Evolutionary conservation across 1,140 invertebrate species (phyloP), one percentile per base, ranked within the genome.

Genomic region (Rhagoletis pomonella): DNA sequence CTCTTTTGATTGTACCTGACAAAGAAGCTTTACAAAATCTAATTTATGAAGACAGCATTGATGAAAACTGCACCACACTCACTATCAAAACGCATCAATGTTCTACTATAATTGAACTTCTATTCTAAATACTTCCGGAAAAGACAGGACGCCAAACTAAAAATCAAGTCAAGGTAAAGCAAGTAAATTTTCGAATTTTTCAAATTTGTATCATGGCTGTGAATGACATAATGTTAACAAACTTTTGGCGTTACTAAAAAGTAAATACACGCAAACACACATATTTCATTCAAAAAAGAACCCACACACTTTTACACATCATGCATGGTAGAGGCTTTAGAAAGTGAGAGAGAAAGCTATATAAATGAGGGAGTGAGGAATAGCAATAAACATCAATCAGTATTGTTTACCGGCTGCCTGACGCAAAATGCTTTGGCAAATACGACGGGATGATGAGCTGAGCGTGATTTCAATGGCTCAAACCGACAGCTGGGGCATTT

Each of bases 371-470:
- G 67, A 17, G 4, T 73, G 42, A 39, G 17, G 73, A 55, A 39
- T 58, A 39, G 73, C 73, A 81, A 81, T 81, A 81, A 81, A 55
- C 73, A 81, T 81, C 73, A 81, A 81, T 81, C 73, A 81, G 73
- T 58, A 58, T 81, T 81, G 73, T 81, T 81, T 81, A 81, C 73
- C 47, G 47, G 47, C 47, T 55, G 50, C 47, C 55, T 81, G 73
- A 81, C 44, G 47, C 47, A 81, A 81, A 55, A 50, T 81, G 73
- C 47, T 81, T 55, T 58, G 47, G 19, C 47, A 58, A 81, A 29
- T 58, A 58, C 47, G 9, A 19, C 42, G 47, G n/a, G 44, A 81
- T 55, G 44, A n/a, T n/a, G n/a, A n/a, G n/a, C n/a, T n/a, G n/a
- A n/a, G n/a, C n/a, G n/a, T n/a, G n/a, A n/a, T n/a, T n/a, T n/a